These are phyloP conservation scores for Monarcha castaneiventris DNA, from an alignment of 2,113 vertebrate genomes.

Conservation along the genomic window DNA sequence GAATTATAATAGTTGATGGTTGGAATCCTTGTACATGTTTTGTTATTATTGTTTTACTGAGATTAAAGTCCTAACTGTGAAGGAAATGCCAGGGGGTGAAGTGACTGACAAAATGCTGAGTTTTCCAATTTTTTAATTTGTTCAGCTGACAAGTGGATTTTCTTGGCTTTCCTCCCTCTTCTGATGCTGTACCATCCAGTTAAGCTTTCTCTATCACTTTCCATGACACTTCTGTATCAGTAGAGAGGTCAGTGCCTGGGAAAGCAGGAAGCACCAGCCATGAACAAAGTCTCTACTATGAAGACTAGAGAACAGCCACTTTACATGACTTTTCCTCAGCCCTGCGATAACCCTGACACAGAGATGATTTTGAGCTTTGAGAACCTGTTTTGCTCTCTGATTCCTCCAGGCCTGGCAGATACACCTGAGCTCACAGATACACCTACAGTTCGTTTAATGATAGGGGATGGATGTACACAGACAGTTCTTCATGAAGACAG, in stretches of 20 bases:
- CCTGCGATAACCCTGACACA: not conserved
- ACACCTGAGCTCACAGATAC: not conserved
- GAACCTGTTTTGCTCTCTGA: not conserved
- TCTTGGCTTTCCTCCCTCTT: not conserved
- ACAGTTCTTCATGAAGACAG: not conserved
- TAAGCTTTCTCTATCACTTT: not conserved
- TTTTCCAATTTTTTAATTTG: not conserved
- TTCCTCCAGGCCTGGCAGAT: not conserved
- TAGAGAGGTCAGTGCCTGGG: not conserved
- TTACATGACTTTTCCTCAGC: not conserved
- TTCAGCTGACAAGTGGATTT: not conserved
- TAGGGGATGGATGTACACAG: not conserved
- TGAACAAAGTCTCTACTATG: not conserved
- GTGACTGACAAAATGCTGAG: not conserved
- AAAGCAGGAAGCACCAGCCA: not conserved
- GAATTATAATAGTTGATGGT: conserved; percentile 13
- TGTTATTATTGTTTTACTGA: conserved; percentile 56
- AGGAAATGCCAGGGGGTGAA: not conserved
- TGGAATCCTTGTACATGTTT: conserved; percentile 29
- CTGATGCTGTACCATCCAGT: not conserved
- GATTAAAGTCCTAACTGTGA: conserved; percentile 30
- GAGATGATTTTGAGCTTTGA: not conserved
- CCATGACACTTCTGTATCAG: not conserved
- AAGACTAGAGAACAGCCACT: not conserved
- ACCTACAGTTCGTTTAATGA: not conserved